phyloP scores from a whole-genome alignment of 2,888 invertebrate genomes.

The Meiosimyza decipiens region DNA sequence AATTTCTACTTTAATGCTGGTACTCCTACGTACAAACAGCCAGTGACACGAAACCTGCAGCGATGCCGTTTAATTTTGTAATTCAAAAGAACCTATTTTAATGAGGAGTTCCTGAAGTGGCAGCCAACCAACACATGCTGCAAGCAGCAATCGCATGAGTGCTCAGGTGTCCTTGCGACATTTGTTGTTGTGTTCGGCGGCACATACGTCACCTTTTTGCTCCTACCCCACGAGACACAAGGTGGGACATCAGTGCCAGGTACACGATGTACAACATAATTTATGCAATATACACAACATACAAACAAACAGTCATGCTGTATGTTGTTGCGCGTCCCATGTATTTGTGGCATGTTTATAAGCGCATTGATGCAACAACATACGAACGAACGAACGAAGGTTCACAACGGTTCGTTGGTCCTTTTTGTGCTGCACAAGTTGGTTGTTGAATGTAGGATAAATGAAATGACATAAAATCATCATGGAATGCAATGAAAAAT shows the following conservation, averaged over 20 bases:
- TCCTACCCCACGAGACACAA: not conserved
- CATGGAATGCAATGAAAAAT: not conserved
- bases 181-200: not conserved
- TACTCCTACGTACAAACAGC: too few relatives aligned
- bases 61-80: not conserved
- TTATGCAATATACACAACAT: constrained; percentile 16
- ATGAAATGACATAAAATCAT: not conserved
- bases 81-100: constrained; percentile 14
- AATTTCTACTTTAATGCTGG: too few relatives aligned
- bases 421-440: constrained; percentile 9
- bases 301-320: not conserved
- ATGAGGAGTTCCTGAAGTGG: constrained; percentile 22
- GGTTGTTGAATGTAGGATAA: not conserved
- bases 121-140: not conserved
- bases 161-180: constrained; percentile 9
- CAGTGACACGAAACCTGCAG: constrained; percentile 9
- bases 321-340: constrained; percentile 8
- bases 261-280: constrained; percentile 6
- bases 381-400: constrained; percentile 17
- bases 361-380: not conserved
- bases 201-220: not conserved
- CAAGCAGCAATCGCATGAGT: not conserved
- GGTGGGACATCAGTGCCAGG: not conserved
- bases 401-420: constrained; percentile 34
- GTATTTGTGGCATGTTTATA: constrained; percentile 30